Base-by-base conservation (phyloP, 2,113 vertebrate species). In the Progne subis region DNA sequence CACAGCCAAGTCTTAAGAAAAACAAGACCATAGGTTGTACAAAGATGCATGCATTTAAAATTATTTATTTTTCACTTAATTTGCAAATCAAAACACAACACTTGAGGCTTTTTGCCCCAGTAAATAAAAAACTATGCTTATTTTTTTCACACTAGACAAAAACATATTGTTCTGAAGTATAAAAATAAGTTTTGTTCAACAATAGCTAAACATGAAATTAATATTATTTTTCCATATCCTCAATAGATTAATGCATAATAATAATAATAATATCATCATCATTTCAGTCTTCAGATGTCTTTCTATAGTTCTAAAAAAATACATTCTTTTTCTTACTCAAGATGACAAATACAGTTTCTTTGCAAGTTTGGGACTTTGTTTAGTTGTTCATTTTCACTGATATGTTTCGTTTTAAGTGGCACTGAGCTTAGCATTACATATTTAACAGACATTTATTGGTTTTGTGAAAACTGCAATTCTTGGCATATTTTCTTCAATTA, bases 401-500 rank as follows among this genome's bases (percentile, higher is more conserved):
- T 3, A 46, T 41, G 3, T 43, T 72, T 61, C 69, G 31, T 57
- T n/a, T 53, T 69, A 85, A 76, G 28, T 29, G 31, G 29, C 59
- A 92, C 41, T 72, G 43, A 82, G 77, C 82, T 91, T 69, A 88
- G 31, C 18, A 57, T 44, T 46, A 65, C 20, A 68, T 78, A 71
- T 68, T 74, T 50, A 94, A 85, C 5, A 44, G 82, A n/a, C 4
- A 55, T 20, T 57, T 77, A 47, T 32, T 85, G 19, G 0, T 75
- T 91, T 82, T 44, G 10, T 56, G 37, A 88, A 93, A 93, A 80
- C 16, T 82, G n/a, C 41, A 85, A 82, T 82, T 88, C 41, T 44
- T 56, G 12, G 67, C 37, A 72, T 92, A 77, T 74, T 93, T 93
- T 90, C 63, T 80, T 82, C 60, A 92, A 53, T 74, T 93, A 61